Evolutionary conservation across 2,888 invertebrate species (phyloP), one percentile per base, ranked within the genome.

Genomic region (Digitonthophagus gazella): DNA sequence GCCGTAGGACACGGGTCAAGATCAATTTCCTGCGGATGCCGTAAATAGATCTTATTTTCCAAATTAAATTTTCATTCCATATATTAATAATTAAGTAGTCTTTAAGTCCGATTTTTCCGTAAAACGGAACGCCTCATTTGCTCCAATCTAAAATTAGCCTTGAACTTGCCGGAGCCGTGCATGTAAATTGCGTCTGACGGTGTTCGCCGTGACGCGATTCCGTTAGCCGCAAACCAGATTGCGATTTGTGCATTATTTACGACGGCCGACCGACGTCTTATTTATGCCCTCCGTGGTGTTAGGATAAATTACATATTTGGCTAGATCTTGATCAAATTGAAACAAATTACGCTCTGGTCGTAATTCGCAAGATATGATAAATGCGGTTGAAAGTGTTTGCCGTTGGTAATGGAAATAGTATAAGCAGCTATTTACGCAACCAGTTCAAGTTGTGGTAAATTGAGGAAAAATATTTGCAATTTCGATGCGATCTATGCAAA

Each of bases 1-100:
- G 65, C 65, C 65, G 65, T 65, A 16, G 54, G 61, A 61, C 63
- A 63, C 54, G 15, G 16, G 28, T 44, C 54, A 67, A 67, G 61
- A 63, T 61, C 54, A 67, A 67, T 67, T 63, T 67, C 67, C 61
- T 67, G 6, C 11, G 28, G 22, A 22, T 22, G 22, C 22, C 6
- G 3, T 22, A 22, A 22, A 22, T 22, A 22, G 22, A 44, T 44
- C 6, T 44, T 11, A 11, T 8, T 44, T 44, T 44, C 11, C 11
- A 8, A 44, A 44, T 44, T 8, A 44, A 44, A 8, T 5, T 44
- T 44, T 44, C 28, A 44, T 11, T 44, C n/a, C 3, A 44, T 5
- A 44, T 8, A 44, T 44, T 44, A 11, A 44, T 44, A 44, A 44
- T 8, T 11, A 44, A n/a, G n/a, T 44, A 3, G 28, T 44, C 28